Percentiles rank a stretch among this genome's conserved stretches.
Evolutionary conservation across 2,797 vertebrate species (phyloP).

Genomic region (Onychomys arenicola): DNA sequence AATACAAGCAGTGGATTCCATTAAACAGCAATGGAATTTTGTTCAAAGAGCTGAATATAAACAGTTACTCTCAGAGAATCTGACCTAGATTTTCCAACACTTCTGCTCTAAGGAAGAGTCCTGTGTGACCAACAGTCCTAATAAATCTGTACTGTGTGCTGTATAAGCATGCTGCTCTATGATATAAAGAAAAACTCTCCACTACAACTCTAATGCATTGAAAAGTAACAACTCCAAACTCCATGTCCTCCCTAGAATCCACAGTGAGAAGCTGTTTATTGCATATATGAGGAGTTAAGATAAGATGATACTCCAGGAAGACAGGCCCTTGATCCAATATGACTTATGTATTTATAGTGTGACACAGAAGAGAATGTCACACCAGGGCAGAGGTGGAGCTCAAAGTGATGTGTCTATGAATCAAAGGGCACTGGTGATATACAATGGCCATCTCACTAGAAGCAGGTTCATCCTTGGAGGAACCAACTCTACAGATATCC

Average conservation of each 20-base stretch:
- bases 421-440: background rate
- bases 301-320: background rate
- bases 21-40: background rate
- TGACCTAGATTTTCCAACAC: background rate
- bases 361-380: background rate
- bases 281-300: background rate
- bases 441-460: fast-evolving
- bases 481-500: background rate
- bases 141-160: background rate
- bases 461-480: background rate
- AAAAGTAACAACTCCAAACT: background rate
- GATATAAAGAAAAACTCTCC: background rate
- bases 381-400: background rate
- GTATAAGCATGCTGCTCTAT: background rate
- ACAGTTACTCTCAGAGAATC: background rate
- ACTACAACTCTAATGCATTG: background rate
- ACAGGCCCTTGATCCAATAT: background rate
- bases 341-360: background rate
- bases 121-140: background rate
- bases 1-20: background rate
- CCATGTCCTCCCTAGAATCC: background rate
- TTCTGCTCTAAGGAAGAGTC: background rate
- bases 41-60: background rate
- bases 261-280: background rate
- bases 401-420: background rate